Evolutionary conservation across 2,797 vertebrate species (phyloP).

Genomic region (Phalloptychus januarius): DNA sequence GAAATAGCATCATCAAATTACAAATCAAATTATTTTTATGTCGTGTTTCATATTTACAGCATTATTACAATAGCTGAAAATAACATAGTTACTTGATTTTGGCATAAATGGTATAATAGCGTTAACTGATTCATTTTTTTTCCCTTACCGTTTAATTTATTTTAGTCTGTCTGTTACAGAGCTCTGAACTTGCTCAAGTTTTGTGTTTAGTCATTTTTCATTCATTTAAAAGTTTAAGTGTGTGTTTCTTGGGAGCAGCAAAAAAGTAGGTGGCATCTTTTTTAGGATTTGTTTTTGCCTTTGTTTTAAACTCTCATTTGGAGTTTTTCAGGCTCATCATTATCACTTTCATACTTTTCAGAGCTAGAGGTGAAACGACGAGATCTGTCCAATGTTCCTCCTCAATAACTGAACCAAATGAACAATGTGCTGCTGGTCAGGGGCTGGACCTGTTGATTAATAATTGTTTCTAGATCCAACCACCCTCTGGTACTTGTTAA

Average conservation of each 20-base stretch:
- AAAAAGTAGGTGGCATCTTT: not conserved
- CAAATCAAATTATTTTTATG: too few relatives aligned
- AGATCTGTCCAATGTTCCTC: not conserved
- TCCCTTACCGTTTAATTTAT: not conserved
- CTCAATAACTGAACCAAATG: not conserved
- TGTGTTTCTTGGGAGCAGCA: not conserved
- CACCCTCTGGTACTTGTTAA: not conserved
- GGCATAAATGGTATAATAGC: too few relatives aligned
- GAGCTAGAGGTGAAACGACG: not conserved
- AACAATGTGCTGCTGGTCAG: not conserved
- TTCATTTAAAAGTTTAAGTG: not conserved
- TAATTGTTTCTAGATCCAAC: not conserved
- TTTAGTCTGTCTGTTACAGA: not conserved
- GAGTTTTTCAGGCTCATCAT: not conserved
- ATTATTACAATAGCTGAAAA: too few relatives aligned
- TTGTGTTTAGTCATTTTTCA: not conserved
- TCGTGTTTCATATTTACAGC: too few relatives aligned
- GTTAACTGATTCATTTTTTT: not conserved
- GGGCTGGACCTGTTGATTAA: not conserved
- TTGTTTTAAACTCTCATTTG: not conserved
- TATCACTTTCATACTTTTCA: not conserved
- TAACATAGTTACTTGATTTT: too few relatives aligned
- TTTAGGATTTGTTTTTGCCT: slow-evolving; percentile 5
- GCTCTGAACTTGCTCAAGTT: not conserved
- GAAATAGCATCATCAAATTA: too few relatives aligned